Base-by-base conservation (phyloP, 2,113 vertebrate genomes). In the Mastomys natalensis region DNA sequence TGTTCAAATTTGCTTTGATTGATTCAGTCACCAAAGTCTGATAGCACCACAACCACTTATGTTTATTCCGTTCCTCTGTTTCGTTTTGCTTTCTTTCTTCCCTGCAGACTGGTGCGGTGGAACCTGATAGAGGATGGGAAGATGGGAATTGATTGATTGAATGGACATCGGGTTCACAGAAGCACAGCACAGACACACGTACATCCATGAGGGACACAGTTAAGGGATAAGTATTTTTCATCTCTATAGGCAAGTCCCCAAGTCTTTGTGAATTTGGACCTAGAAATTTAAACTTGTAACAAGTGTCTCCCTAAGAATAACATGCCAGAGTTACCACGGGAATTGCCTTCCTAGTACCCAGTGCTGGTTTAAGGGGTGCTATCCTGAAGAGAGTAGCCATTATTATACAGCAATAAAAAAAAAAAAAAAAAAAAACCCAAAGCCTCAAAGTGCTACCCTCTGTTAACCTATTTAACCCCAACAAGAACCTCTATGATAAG, bases 271-370 rank as follows among this genome's bases (percentile, higher is more conserved):
- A 13, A 84, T 19, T 17, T 74, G 16, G 17, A 40, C 51, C 72
- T 95, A 9, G 87, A 31, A 89, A 93, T 82, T 76, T 48, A 19
- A 88, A 72, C 68, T 85, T 62, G 92, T 74, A 84, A 82, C 34
- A 81, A 64, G 4, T 29, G 66, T 13, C 37, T 10, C 21, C 37
- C 62, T n/a, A 26, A 81, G 80, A 78, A 84, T 84, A n/a, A 16
- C 7, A 8, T 40, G 1, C 26, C 15, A 37, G 13, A 24, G n/a
- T 53, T 89, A 84, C 13, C 19, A 3, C 51, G 34, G 12, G 37
- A 95, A 51, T 11, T 0, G 0, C 0, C 34, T 62, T 53, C 24
- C 15, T 87, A 26, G 73, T 37, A 48, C 48, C 62, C 21, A n/a
- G 22, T 34, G 51, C 31, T 88, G 7, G 40, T 72, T 29, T 77